A percentile compares a stretch with the other conserved stretches of the same genome.
Evolutionary conservation across 2,888 invertebrate genomes (phyloP).

Genomic region (Anagyrus pseudococci): DNA sequence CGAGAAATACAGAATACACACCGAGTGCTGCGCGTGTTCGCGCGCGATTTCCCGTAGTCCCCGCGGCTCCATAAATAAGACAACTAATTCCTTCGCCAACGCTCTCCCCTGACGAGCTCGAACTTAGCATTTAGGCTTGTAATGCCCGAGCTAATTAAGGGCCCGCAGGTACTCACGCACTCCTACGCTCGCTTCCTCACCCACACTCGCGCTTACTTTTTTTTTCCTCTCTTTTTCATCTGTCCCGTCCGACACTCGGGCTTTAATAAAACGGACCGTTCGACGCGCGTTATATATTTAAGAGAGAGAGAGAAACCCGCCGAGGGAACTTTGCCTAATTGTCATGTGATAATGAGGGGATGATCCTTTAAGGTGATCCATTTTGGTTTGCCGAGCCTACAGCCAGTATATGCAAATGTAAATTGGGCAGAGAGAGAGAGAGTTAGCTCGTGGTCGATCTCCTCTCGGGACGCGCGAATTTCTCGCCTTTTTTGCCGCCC

Average conservation of each 20-base stretch:
- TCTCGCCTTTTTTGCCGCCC: background rate
- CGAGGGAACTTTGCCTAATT: conserved; percentile 28
- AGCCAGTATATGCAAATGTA: conserved; percentile 33
- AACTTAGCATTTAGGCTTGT: conserved; percentile 29
- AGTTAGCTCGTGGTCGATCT: no score
- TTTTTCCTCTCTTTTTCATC: no score
- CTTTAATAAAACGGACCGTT: conserved; percentile 33
- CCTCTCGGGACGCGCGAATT: background rate
- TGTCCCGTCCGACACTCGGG: background rate
- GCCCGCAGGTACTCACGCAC: background rate
- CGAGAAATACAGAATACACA: background rate
- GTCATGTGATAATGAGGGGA: conserved; percentile 32
- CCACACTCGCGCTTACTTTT: background rate
- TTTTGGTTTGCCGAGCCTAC: background rate
- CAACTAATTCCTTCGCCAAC: conserved; percentile 8
- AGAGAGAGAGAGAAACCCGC: conserved; percentile 11
- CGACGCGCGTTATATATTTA: conserved; percentile 28
- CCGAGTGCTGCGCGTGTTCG: background rate
- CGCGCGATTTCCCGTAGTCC: no score
- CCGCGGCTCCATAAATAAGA: no score
- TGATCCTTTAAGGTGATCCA: conserved; percentile 32
- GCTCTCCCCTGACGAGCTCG: conserved; percentile 1
- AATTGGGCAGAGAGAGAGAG: conserved; percentile 10
- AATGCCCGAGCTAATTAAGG: conserved; percentile 33
- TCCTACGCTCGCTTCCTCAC: background rate